Base-by-base conservation (phyloP, 2,888 invertebrate genomes). In the Plagodis dolabraria region DNA sequence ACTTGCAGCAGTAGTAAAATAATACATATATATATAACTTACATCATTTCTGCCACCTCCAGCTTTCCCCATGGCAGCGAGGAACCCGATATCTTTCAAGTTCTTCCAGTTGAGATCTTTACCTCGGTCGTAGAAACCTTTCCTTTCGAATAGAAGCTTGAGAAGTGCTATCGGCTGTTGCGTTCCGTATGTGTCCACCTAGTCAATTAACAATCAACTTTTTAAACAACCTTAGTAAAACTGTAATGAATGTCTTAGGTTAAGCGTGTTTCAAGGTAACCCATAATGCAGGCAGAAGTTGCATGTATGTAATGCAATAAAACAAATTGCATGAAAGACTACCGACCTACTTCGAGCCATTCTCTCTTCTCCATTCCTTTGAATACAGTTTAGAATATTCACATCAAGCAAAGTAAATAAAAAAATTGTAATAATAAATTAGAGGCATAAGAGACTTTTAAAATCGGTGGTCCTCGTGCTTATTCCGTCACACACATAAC, bases 101-200 rank as follows among this genome's bases (percentile, higher is more conserved):
- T 95, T 95, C 83, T 97, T 98, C 98, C 98, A 98, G 82, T 95
- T 97, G 6, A 98, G 93, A 78, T 98, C 97, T 82, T 97, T 97
- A 34, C 96, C 97, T 54, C 98, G 93, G 84, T 98, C 98, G 80
- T 97, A 98, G 85, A 98, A 95, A 12, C 98, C 98, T 56, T 96
- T 96, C 63, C 95, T 94, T 85, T 98, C 98, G 64, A 98, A 95
- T n/a, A 99, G 85, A 9, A 98, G 88, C 82, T 98, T 98, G n/a
- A 99, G 86, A 42, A 98, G 87, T 0, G 98, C 98, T 70, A 98
- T 97, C 0, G 98, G 98, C 77, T 98, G 98, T 78, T 98, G 98
- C 0, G 98, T 98, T 0, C 98, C 98, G 79, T 98, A 98, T 0
- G 94, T 95, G 77, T 97, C 97, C 9, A 93, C 92, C 93, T 93